Percentiles rank a stretch among this genome's conserved stretches.
phyloP scores from a whole-genome alignment of 2,888 invertebrate species.

The Aphelenchoides bicaudatus region DNA sequence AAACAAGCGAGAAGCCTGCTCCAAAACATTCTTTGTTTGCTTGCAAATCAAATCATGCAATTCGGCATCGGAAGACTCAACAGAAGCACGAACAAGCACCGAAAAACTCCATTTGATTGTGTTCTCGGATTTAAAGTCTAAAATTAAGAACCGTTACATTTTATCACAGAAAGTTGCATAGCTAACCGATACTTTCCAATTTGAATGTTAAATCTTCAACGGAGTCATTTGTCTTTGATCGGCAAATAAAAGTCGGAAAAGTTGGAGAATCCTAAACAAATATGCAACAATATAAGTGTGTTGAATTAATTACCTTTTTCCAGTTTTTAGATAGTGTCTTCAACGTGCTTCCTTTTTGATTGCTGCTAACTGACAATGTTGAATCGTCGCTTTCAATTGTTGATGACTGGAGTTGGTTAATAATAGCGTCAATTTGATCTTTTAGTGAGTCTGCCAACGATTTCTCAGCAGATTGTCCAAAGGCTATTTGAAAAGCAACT shows the following conservation, averaged over 20 bases:
- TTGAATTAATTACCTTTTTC: slow-evolving; percentile 12
- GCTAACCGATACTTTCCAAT: neutral
- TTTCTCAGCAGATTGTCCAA: neutral
- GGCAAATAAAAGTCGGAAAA: neutral
- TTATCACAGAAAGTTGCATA: neutral
- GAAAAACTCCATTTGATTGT: neutral
- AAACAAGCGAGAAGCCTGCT: neutral
- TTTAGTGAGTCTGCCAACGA: neutral
- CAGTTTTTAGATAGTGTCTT: slow-evolving; percentile 5
- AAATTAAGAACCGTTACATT: neutral
- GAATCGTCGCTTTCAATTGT: neutral
- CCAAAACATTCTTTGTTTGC: neutral
- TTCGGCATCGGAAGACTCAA: slow-evolving; percentile 11
- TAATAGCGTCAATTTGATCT: slow-evolving; percentile 1
- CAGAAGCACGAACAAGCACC: slow-evolving; percentile 4
- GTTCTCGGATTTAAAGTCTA: neutral
- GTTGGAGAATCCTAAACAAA: slow-evolving; percentile 2
- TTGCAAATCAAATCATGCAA: neutral
- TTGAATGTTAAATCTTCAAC: neutral
- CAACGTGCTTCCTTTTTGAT: neutral
- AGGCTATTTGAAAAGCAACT: neutral
- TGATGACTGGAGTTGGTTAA: neutral
- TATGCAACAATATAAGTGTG: neutral
- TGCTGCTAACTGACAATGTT: neutral
- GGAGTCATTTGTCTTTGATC: neutral